Base-by-base conservation (phyloP, 2,113 vertebrate species). In the Neopipo cinnamomea region DNA sequence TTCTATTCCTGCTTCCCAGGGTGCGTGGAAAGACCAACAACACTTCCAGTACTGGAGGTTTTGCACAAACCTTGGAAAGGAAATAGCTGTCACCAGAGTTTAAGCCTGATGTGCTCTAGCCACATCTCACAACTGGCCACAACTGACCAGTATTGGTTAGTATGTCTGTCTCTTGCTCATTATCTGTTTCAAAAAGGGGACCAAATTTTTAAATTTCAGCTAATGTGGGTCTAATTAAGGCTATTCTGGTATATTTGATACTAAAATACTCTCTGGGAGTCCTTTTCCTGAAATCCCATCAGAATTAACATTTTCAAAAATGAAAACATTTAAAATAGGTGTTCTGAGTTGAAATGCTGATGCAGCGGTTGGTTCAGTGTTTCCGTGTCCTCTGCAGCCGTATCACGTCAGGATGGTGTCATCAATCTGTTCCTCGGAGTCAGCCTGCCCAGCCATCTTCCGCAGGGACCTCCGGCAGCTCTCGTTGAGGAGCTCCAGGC, bases 331-430 rank as follows among this genome's bases (percentile, higher is more conserved):
- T 96, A 77, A 88, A 83, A 77, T 68, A 95, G 95, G 93, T 95
- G 96, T 96, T 97, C 41, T 6, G 97, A 97, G 85, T 93, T 56
- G 82, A 90, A 89, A 89, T 71, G 93, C 95, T 95, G 95, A 91
- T 86, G 81, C 71, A 83, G 92, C 83, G 63, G 94, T 76, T 72
- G 78, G 80, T 35, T 84, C 91, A 49, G 66, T 15, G 94, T 87
- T 87, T 50, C 63, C 80, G 65, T 56, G 78, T 55, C 74, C 82
- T 75, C 11, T 12, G 77, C 53, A 89, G 86, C 50, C 63, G 41
- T 65, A 96, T 99, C 99, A 99, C 94, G 99, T 99, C 89, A 99
- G 98, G 91, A 99, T 99, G 59, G 99, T 99, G 97, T 99, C 99
- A 4, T 99, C 99, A 4, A 99, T 98, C 95, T 99, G 99, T 97